Base-by-base conservation (phyloP, 1,140 invertebrate species). In the Oryctes rhinoceros region DNA sequence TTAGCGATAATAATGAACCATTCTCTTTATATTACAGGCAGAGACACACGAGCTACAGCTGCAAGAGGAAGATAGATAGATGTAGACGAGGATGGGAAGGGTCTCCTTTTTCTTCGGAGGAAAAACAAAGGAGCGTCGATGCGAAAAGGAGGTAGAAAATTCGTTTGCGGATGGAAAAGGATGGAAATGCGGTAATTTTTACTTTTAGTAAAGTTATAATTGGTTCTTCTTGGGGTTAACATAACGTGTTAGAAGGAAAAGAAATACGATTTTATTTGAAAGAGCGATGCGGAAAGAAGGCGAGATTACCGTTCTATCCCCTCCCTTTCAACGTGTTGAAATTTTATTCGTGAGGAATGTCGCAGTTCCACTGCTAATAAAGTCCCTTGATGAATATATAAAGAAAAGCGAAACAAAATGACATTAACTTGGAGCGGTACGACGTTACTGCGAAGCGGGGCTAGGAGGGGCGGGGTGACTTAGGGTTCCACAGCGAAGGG, bases 371-470 rank as follows among this genome's bases (percentile, higher is more conserved):
- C 30, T 71, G 82, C 83, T 84, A 84, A 84, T 84, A 84, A 84
- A 82, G 83, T 84, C 84, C 84, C 84, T 81, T 82, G 84, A 85
- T 83, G 84, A 84, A 85, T 84, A 85, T 85, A 83, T 83, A 84
- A 53, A 85, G 84, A 84, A 85, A 85, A 79, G 80, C 84, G 84
- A 85, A 84, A 85, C 84, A 84, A 84, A 84, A 83, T 84, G 84
- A 85, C 84, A 85, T 84, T 84, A 85, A 84, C 5, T 5, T 44
- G 39, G 39, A 44, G 39, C 39, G 39, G 39, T 10, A 44, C 5
- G 5, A 44, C 39, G 39, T 44, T 44, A 44, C 1, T 44, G 39
- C 9, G 39, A 44, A 44, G 9, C 5, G 39, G 39, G 39, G 39
- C 5, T n/a, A 44, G 39, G 39, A 5, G 39, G 39, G 9, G 84